Base-by-base conservation (phyloP, 2,113 vertebrate genomes). In the Cyprinodon brontotheroides region DNA sequence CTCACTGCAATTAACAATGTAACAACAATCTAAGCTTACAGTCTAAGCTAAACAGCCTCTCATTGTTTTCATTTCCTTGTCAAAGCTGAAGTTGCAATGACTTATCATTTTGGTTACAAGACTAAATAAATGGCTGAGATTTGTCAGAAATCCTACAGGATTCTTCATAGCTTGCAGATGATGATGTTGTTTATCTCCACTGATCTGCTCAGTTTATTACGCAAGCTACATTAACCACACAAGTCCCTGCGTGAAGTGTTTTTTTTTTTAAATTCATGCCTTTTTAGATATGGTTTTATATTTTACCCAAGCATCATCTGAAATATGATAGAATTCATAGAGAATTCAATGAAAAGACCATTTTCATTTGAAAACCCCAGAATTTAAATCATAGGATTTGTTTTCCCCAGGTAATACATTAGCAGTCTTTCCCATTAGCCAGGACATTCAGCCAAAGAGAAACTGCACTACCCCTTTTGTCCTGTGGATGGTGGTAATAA, bases 121-220 rank as follows among this genome's bases (percentile, higher is more conserved):
- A 57, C 75, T 74, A 79, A 80, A 77, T 74, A 62, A 41, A 17
- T 66, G 68, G 73, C 47, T 40, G 39, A 65, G 45, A 8, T 14
- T 20, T 73, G 48, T 73, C 14, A 2, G 37, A 38, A 63, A 59
- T 75, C 45, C 41, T 48, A n/a, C 38, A 60, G 63, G 40, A 36
- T 79, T 53, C 68, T 68, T 43, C 43, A 38, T 22, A 53, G 62
- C 22, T 39, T 11, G 15, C 47, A 53, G 66, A 57, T 57, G 37
- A n/a, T 4, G 15, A 20, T 15, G 14, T 17, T 57, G 57, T 61
- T 71, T n/a, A n/a, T 20, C 17, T 20, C 17, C 86, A 91, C 78
- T 80, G 82, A 68, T 88, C 83, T 43, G 69, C 74, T 81, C 84
- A 91, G 77, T 73, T 87, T 74, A 77, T 87, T 81, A 73, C 79